phyloP scores from a whole-genome alignment of 1,140 invertebrate species.

The Lamellibrachia luymesi region DNA sequence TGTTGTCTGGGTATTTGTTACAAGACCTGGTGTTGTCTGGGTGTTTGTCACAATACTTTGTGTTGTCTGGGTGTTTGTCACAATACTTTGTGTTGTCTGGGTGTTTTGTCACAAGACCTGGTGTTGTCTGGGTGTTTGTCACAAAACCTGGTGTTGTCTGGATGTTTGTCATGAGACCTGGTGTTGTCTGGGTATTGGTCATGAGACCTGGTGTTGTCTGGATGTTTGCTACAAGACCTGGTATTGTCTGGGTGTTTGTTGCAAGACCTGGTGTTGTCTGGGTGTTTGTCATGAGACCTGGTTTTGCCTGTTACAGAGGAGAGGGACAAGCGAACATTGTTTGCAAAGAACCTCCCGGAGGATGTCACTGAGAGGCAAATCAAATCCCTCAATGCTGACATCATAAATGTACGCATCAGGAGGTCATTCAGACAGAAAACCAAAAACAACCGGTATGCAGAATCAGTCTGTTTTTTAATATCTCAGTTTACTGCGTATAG shows the following conservation, averaged over 20 bases:
- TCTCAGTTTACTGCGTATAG: neutral
- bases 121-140: too few species aligned
- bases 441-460: slow-evolving; percentile 3
- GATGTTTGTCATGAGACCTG: too few species aligned
- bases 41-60: neutral
- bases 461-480: neutral
- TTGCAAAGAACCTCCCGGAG: neutral
- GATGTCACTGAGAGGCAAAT: neutral
- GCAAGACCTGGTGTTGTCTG: too few species aligned
- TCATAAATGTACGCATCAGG: neutral
- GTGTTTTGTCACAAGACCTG: too few species aligned
- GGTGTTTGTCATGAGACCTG: neutral
- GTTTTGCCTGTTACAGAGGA: slow-evolving; percentile 1
- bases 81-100: too few species aligned
- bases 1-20: too few species aligned
- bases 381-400: slow-evolving; percentile 1
- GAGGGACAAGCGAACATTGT: slow-evolving; percentile 6
- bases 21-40: too few species aligned
- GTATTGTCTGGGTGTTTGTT: too few species aligned
- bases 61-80: neutral
- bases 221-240: too few species aligned
- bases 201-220: too few species aligned
- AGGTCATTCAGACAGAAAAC: neutral
- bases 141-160: too few species aligned
- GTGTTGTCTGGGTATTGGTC: too few species aligned